A percentile compares a stretch with the other conserved stretches of the same genome.
Evolutionary conservation across 2,797 vertebrate genomes (phyloP).

Genomic region (Vireo griseus): DNA sequence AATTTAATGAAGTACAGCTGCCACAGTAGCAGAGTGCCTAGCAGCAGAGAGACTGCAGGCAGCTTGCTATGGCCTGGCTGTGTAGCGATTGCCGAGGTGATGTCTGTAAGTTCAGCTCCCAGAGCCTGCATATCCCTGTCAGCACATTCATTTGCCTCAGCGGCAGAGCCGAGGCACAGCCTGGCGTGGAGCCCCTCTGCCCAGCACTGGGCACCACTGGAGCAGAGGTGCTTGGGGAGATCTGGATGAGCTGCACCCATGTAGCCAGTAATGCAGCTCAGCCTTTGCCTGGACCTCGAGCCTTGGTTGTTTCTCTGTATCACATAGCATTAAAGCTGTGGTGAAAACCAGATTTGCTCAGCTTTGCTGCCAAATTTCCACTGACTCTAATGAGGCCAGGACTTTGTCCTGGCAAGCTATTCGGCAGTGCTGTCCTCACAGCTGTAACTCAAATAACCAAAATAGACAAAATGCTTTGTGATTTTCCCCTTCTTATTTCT

Average conservation of each 20-base stretch:
- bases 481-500: neutral
- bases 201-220: neutral
- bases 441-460: neutral
- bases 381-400: neutral
- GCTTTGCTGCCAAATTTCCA: neutral
- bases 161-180: neutral
- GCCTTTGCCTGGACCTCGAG: neutral
- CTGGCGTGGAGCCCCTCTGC: rapidly evolving
- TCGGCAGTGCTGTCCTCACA: neutral
- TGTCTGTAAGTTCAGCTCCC: neutral
- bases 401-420: neutral
- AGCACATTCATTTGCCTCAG: neutral
- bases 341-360: neutral
- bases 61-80: neutral
- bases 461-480: neutral
- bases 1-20: neutral
- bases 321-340: neutral
- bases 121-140: neutral
- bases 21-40: neutral
- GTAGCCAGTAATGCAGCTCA: neutral
- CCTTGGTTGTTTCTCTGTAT: neutral
- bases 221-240: neutral
- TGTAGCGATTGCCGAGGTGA: neutral
- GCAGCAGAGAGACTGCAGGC: neutral
- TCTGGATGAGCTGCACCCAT: rapidly evolving